Conservation (phyloP, 1,140 invertebrate species). For the Monochamus saltuarius region DNA sequence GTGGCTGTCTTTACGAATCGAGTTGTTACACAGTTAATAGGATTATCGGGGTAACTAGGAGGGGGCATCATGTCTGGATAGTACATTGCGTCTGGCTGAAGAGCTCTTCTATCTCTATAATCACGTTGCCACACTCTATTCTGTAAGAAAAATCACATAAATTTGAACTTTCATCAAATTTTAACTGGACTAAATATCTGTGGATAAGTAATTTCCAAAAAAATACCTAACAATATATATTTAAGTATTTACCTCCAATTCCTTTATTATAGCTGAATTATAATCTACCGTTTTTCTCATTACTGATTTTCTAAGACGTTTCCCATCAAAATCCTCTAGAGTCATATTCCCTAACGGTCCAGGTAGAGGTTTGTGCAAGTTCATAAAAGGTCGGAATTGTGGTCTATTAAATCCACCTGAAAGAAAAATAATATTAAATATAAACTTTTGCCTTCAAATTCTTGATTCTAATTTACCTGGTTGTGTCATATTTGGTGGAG, state of each 20-base stretch:
- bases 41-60: constrained; percentile 86
- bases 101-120: constrained; percentile 76
- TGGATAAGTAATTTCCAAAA: no score
- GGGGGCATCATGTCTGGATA: constrained; percentile 87
- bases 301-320: constrained; percentile 91
- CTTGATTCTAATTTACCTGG: constrained; percentile 16
- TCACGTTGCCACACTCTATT: constrained; percentile 93
- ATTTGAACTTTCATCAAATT: no score
- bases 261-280: constrained; percentile 92
- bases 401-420: constrained; percentile 38
- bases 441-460: not conserved
- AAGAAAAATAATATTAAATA: constrained; percentile 12
- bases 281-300: constrained; percentile 98
- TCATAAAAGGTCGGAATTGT: constrained; percentile 58
- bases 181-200: no score
- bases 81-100: constrained; percentile 92
- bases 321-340: constrained; percentile 91
- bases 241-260: constrained; percentile 67
- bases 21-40: constrained; percentile 96
- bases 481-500: constrained; percentile 15
- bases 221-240: not conserved
- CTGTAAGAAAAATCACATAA: constrained; percentile 59
- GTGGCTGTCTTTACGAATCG: constrained; percentile 97
- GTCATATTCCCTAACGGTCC: constrained; percentile 63
- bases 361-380: constrained; percentile 57